Base-by-base conservation (phyloP, 2,888 invertebrate genomes). In the Onthophagus sagittarius region DNA sequence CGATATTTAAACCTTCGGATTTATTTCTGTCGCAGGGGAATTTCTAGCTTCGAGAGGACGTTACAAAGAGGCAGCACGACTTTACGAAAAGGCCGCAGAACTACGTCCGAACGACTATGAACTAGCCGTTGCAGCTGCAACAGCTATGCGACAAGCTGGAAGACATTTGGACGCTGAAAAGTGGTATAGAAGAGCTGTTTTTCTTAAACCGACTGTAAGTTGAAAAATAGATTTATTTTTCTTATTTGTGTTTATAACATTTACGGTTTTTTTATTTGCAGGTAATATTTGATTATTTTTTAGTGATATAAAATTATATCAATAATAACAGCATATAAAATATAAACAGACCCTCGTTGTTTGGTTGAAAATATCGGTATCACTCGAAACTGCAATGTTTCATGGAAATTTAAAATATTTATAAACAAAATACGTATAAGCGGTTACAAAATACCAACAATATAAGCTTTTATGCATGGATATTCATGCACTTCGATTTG, bases 101-200 rank as follows among this genome's bases (percentile, higher is more conserved):
- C 85, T 96, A 73, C 89, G 91, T 62, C 93, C 95, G 0, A 87
- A 89, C 53, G 95, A 97, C 83, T 94, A 95, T 84, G 93, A 93
- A 76, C 88, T 96, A 67, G 91, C 94, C 23, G 94, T 96, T 76
- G 93, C 94, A 39, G 95, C 96, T 13, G 98, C 97, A 53, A 94
- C 96, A 32, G 94, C 95, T 0, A 88, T 97, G 78, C 88, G 97
- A 70, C 92, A 96, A 82, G 92, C 94, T 15, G 92, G 93, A 72
- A 90, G 93, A 72, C 93, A 94, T 80, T 88, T 89, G 62, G 93
- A 94, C 77, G 96, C 97, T 0, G 97, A 97, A 84, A 86, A 89
- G 74, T 95, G 95, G 92, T 98, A 98, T 86, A 89, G 93, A 72
- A 90, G 91, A 83, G 97, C 85, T 5, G 85, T 86, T 9, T 77